Conservation (phyloP, 2,797 vertebrate species). For the Petrocephalus schoutedeni region DNA sequence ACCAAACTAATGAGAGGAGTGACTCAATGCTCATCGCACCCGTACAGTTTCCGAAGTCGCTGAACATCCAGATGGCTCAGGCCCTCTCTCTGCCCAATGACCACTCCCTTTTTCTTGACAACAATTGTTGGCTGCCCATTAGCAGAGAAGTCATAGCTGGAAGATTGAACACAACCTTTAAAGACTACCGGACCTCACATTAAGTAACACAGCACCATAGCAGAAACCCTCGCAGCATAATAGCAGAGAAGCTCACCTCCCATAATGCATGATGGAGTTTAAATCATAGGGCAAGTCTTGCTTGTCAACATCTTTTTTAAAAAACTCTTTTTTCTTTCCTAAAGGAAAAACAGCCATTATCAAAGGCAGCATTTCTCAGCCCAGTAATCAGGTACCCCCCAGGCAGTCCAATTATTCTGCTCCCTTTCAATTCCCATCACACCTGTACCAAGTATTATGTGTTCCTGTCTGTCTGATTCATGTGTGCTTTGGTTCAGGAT, state of each 20-base stretch:
- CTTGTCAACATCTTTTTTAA: not conserved
- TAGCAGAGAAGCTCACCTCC: constrained; percentile 39
- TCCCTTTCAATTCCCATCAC: not conserved
- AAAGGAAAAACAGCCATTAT: constrained; percentile 14
- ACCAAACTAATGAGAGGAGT: not conserved
- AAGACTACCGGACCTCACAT: not conserved
- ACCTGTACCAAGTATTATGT: not conserved
- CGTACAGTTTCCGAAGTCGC: constrained; percentile 44
- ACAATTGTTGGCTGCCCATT: constrained; percentile 50
- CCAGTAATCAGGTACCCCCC: not conserved
- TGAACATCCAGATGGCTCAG: constrained; percentile 40
- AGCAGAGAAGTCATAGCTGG: constrained; percentile 43
- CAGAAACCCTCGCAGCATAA: constrained; percentile 31
- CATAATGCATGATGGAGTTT: constrained; percentile 59
- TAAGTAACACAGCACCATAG: not conserved
- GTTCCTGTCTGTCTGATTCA: not conserved
- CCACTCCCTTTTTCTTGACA: accelerated
- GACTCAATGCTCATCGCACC: constrained; percentile 42
- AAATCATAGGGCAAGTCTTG: constrained; percentile 45
- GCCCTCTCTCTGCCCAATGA: constrained; percentile 50
- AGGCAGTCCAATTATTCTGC: not conserved
- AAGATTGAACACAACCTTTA: constrained; percentile 19
- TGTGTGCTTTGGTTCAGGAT: not conserved
- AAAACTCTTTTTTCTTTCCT: constrained; percentile 49
- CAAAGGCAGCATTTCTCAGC: not conserved